phyloP scores from a whole-genome alignment of 30 jellyfish, hydroid and myxozoan species.

The Aurelia aurita region DNA sequence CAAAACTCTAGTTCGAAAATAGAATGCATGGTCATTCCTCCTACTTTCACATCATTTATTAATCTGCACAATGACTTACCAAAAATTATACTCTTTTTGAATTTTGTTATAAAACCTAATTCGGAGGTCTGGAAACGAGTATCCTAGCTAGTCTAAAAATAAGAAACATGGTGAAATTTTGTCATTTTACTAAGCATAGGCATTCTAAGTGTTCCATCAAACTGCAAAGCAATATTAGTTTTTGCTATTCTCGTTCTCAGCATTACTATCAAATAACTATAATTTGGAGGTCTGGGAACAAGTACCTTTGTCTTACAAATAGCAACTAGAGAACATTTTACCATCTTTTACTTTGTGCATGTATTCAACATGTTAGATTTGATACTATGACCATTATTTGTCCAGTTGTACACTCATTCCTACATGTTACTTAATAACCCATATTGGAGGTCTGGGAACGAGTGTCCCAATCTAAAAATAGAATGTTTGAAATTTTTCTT shows the following conservation, averaged over 20 bases:
- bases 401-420: neutral
- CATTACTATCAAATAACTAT: neutral
- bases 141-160: neutral
- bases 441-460: constrained; percentile 18
- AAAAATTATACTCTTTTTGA: neutral
- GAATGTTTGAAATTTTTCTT: neutral
- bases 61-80: neutral
- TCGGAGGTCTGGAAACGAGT: constrained; percentile 4
- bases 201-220: neutral
- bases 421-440: constrained; percentile 7
- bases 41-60: neutral
- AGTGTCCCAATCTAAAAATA: constrained; percentile 11
- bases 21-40: neutral
- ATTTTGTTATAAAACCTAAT: neutral
- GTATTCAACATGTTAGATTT: constrained; percentile 7
- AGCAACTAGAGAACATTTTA: constrained; percentile 6
- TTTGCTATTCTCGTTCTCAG: neutral
- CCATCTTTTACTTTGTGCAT: constrained; percentile 14
- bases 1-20: neutral
- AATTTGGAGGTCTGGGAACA: constrained; percentile 6
- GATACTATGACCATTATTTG: constrained; percentile 17
- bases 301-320: constrained; percentile 1
- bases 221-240: neutral
- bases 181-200: neutral
- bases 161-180: neutral